Evolutionary conservation across 2,797 vertebrate species (phyloP).

Genomic region (Arvicola amphibius): DNA sequence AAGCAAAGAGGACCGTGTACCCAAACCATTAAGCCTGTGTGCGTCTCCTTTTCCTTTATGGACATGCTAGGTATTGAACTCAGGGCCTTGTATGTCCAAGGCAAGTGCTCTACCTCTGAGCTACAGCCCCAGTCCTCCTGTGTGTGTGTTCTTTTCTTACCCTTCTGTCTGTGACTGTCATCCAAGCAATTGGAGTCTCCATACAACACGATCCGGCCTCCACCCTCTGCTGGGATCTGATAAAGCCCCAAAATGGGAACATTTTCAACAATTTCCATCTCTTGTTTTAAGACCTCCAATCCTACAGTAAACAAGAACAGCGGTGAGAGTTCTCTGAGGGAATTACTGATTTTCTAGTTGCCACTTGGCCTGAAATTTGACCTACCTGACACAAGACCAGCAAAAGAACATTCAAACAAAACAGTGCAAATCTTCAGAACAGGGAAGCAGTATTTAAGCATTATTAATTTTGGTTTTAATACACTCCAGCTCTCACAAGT

Average conservation of each 20-base stretch:
- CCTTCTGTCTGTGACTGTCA: conserved; percentile 99
- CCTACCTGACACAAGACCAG: background rate
- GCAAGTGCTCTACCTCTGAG: background rate
- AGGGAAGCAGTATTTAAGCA: background rate
- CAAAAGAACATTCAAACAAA: background rate
- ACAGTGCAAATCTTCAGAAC: background rate
- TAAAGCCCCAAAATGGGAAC: conserved; percentile 97
- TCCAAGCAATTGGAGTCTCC: conserved; percentile 99
- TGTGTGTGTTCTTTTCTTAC: conserved; percentile 81
- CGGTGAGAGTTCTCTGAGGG: background rate
- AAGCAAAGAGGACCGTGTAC: background rate
- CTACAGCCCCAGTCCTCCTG: background rate
- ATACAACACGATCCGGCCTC: conserved; percentile 95
- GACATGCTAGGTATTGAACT: background rate
- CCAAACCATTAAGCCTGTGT: background rate
- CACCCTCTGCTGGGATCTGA: conserved; percentile 94
- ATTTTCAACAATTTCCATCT: conserved; percentile 94
- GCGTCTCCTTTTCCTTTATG: background rate
- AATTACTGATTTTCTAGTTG: background rate
- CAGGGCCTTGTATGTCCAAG: background rate
- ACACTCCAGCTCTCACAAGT: background rate
- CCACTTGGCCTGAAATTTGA: background rate
- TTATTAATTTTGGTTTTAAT: background rate
- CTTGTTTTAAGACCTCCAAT: conserved; percentile 97
- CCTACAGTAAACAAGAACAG: conserved; percentile 87